Conservation (phyloP, 2,797 vertebrate species). For the Myotis daubentonii region DNA sequence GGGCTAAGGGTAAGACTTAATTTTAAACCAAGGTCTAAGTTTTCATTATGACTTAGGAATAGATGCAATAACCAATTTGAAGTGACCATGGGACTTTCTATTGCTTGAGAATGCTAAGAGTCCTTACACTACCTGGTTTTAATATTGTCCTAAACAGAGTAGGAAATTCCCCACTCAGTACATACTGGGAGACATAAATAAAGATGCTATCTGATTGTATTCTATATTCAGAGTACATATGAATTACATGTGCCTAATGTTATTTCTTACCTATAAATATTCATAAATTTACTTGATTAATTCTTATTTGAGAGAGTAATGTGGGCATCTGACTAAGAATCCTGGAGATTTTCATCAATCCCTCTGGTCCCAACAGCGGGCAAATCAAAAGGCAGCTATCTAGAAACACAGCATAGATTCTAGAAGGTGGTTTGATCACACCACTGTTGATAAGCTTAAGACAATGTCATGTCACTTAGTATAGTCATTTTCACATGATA, state of each 20-base stretch:
- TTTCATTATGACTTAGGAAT: background rate
- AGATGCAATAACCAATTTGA: background rate
- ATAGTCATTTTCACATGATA: conserved; percentile 34
- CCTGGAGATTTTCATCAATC: background rate
- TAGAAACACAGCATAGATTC: background rate
- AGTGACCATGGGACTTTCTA: background rate
- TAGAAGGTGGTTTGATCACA: background rate
- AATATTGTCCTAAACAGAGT: background rate
- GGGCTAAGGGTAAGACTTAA: background rate
- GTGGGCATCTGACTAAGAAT: conserved; percentile 29
- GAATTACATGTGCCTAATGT: background rate
- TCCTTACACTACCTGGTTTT: background rate
- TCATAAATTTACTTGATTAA: conserved; percentile 4
- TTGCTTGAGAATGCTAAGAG: conserved; percentile 11
- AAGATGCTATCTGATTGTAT: conserved; percentile 11
- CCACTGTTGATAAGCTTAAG: background rate
- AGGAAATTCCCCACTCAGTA: background rate
- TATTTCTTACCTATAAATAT: background rate
- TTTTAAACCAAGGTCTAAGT: background rate
- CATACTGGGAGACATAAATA: background rate
- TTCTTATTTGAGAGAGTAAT: background rate
- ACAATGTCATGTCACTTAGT: conserved; percentile 21
- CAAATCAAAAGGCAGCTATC: background rate
- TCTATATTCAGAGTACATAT: conserved; percentile 6
- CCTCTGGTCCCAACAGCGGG: background rate